Evolutionary conservation across 2,113 vertebrate species (phyloP).

Genomic region (Rhea americana): DNA sequence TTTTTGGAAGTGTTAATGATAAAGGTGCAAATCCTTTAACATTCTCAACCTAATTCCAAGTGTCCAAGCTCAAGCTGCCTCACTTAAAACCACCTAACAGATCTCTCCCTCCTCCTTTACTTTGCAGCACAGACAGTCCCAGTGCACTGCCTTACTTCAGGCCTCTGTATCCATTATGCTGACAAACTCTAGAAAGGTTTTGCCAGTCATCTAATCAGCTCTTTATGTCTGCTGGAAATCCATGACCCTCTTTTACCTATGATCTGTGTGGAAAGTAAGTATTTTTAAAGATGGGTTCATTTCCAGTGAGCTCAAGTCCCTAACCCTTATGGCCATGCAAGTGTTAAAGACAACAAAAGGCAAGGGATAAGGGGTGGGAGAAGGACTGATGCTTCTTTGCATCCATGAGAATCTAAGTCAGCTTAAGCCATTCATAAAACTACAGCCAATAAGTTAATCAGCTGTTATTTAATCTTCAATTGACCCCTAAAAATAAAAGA

Average conservation of each 20-base stretch:
- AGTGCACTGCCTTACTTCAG: background rate
- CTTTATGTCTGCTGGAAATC: background rate
- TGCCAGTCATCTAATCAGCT: background rate
- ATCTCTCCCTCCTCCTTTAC: background rate
- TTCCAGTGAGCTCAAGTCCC: background rate
- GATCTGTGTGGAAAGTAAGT: background rate
- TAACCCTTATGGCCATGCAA: background rate
- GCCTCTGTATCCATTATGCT: background rate
- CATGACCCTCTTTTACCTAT: background rate
- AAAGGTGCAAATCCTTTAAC: background rate
- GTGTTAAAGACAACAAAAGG: background rate
- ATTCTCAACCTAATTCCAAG: background rate
- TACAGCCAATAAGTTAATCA: background rate
- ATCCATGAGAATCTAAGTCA: background rate
- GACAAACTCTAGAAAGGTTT: background rate
- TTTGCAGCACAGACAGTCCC: background rate
- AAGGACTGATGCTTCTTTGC: background rate
- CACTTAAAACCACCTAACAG: background rate
- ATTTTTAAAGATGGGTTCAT: background rate
- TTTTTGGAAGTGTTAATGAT: background rate
- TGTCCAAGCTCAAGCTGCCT: background rate
- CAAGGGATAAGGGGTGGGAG: background rate
- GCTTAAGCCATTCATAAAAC: background rate
- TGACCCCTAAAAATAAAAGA: background rate
- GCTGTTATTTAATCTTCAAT: background rate